These are phyloP conservation scores for Drosophila multiciliata DNA, from an alignment of 2,888 invertebrate genomes.

Conservation along the genomic window DNA sequence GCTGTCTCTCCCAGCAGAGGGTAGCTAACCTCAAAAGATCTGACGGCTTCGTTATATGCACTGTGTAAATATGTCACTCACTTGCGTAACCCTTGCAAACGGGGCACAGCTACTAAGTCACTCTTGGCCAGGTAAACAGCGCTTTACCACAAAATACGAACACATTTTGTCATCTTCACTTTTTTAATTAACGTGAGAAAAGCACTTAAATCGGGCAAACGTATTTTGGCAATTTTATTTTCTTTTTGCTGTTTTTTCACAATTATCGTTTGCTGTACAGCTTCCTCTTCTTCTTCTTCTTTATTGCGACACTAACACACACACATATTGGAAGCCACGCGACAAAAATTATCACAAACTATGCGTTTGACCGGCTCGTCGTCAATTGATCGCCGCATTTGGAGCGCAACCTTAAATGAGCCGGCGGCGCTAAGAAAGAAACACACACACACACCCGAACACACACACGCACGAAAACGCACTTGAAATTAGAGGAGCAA, in stretches of 20 bases:
- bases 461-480: background rate
- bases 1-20: constrained; percentile 45
- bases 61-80: constrained; percentile 67
- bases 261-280: constrained; percentile 6
- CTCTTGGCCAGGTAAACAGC: constrained; percentile 16
- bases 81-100: constrained; percentile 59
- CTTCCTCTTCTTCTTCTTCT: constrained; percentile 1
- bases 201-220: constrained; percentile 9
- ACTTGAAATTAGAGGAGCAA: constrained; percentile 23
- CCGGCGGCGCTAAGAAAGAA: constrained; percentile 16
- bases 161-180: constrained; percentile 12
- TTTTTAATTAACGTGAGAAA: constrained; percentile 75
- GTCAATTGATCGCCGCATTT: constrained; percentile 54
- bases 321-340: constrained; percentile 4
- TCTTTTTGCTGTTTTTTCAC: background rate
- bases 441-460: constrained; percentile 11
- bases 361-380: constrained; percentile 33
- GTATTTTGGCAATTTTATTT: constrained; percentile 10
- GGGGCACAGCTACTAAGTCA: background rate
- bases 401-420: constrained; percentile 11
- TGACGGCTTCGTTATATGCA: background rate
- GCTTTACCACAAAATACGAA: constrained; percentile 19
- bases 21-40: constrained; percentile 45
- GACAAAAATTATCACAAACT: constrained; percentile 44
- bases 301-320: constrained; percentile 8